phyloP scores from a whole-genome alignment of 2,888 invertebrate species.

The Hyposoter didymator region DNA sequence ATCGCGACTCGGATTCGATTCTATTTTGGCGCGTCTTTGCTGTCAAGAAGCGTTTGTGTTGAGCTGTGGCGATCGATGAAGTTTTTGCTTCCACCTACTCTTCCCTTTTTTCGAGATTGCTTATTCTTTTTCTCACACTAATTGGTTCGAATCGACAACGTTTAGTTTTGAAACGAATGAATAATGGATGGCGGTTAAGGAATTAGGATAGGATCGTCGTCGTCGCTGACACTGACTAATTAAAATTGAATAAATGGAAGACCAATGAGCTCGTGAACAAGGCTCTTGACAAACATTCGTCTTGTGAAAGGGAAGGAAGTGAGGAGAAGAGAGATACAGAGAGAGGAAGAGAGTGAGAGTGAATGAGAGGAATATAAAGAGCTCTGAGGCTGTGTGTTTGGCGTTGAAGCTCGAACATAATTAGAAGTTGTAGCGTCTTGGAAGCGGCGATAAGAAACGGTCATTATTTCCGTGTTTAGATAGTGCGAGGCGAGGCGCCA shows the following conservation, averaged over 20 bases:
- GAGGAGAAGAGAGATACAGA: too few relatives aligned
- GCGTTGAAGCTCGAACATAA: slow-evolving; percentile 76
- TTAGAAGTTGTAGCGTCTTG: slow-evolving; percentile 82
- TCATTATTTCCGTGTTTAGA: slow-evolving; percentile 84
- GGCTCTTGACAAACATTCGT: background rate
- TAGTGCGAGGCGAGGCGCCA: slow-evolving; percentile 73
- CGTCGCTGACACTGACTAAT: background rate
- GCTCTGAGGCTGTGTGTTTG: slow-evolving; percentile 27
- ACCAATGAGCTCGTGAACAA: background rate
- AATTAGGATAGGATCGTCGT: slow-evolving; percentile 1
- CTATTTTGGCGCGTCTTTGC: background rate
- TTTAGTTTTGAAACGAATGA: background rate
- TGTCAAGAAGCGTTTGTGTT: background rate
- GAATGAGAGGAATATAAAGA: background rate
- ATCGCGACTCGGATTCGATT: background rate
- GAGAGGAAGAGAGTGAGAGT: background rate
- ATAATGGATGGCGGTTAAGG: background rate
- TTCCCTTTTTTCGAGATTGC: background rate
- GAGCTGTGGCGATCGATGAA: background rate
- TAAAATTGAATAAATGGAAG: slow-evolving; percentile 16
- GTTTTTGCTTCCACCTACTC: background rate
- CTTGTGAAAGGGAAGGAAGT: background rate
- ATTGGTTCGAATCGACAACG: slow-evolving; percentile 4
- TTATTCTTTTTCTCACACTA: background rate
- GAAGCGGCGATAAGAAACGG: slow-evolving; percentile 79